Percentiles rank a stretch among this genome's conserved stretches.
Evolutionary conservation across 1,140 invertebrate species (phyloP).

Genomic region (Acromyrmex echinatior): DNA sequence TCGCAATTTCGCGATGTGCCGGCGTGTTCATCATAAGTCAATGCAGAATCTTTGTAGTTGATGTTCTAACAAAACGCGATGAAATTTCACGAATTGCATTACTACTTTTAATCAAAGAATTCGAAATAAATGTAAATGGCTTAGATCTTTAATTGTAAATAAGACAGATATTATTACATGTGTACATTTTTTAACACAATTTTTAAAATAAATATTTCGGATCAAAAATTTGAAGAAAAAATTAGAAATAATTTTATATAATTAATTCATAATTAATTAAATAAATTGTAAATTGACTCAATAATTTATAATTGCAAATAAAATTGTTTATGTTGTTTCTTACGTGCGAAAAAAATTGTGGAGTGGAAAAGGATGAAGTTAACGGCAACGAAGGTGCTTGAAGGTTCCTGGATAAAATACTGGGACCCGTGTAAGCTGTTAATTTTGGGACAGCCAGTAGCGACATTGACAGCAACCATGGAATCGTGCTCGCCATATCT

Average conservation of each 20-base stretch:
- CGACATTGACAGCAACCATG: constrained; percentile 84
- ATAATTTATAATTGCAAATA: background rate
- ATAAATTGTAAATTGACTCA: background rate
- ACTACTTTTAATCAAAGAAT: background rate
- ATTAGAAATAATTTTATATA: background rate
- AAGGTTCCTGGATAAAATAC: constrained; percentile 79
- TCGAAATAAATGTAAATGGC: background rate
- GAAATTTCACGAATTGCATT: constrained; percentile 1
- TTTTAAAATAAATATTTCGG: background rate
- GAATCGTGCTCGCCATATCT: constrained; percentile 82
- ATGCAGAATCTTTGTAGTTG: constrained; percentile 58
- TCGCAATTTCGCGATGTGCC: constrained; percentile 60
- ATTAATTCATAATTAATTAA: background rate
- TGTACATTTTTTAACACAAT: background rate
- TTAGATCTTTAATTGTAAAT: background rate
- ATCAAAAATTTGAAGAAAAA: background rate
- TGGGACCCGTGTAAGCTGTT: constrained; percentile 72
- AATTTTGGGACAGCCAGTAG: constrained; percentile 81
- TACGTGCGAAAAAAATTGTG: constrained; percentile 49
- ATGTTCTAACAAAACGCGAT: background rate
- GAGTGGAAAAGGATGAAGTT: constrained; percentile 16
- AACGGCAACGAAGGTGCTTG: constrained; percentile 75
- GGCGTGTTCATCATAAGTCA: constrained; percentile 62
- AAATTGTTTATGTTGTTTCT: background rate
- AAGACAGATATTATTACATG: background rate